phyloP scores from a whole-genome alignment of 2,888 invertebrate genomes.

The Drosophila rubida region DNA sequence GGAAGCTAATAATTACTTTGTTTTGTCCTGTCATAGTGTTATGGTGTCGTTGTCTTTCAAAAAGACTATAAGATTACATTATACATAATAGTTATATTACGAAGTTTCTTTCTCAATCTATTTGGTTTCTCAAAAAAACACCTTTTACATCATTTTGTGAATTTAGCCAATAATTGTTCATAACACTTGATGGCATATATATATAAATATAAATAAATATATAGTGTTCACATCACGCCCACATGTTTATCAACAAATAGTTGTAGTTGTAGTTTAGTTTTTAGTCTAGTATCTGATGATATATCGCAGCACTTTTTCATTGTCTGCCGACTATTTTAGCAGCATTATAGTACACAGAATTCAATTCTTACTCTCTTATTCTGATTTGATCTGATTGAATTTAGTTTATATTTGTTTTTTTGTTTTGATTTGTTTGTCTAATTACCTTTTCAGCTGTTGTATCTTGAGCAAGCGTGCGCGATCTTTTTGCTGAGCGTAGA shows the following conservation, averaged over 20 bases:
- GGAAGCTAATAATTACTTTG: conserved; percentile 55
- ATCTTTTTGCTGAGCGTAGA: conserved; percentile 84
- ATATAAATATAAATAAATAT: conserved; percentile 6
- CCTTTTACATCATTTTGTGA: conserved; percentile 43
- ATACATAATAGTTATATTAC: conserved; percentile 16
- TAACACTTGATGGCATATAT: conserved; percentile 24
- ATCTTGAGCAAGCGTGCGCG: conserved; percentile 84
- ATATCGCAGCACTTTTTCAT: conserved; percentile 20
- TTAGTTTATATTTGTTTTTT: conserved; percentile 34
- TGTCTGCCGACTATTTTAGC: conserved; percentile 25
- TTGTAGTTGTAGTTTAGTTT: background rate
- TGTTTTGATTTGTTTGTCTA: conserved; percentile 47
- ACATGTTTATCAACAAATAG: conserved; percentile 6
- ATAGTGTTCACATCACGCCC: conserved; percentile 31
- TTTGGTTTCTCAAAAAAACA: conserved; percentile 7
- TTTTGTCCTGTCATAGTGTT: conserved; percentile 43
- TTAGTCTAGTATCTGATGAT: conserved; percentile 11
- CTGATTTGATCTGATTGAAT: conserved; percentile 12
- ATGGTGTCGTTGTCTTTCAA: conserved; percentile 40
- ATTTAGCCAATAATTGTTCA: conserved; percentile 46
- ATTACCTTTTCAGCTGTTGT: conserved; percentile 85
- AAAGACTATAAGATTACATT: conserved; percentile 22
- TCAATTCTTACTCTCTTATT: conserved; percentile 4
- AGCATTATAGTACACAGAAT: conserved; percentile 16
- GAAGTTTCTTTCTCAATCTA: conserved; percentile 14